phyloP scores from a whole-genome alignment of 2,888 invertebrate genomes.

The Thecocarcelia acutangulata region DNA sequence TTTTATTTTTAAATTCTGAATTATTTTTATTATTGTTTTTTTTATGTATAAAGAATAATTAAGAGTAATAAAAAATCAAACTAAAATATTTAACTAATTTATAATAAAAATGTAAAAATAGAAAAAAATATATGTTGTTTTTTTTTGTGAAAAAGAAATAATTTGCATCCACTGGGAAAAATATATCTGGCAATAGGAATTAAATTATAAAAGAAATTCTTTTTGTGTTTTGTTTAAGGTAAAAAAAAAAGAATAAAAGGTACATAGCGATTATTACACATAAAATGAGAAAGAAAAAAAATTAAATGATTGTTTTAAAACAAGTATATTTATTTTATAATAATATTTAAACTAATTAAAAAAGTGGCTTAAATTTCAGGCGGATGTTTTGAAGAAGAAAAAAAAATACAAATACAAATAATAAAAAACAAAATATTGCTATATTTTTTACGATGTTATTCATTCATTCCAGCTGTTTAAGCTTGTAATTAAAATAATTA shows the following conservation, averaged over 20 bases:
- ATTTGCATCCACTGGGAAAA: slow-evolving; percentile 43
- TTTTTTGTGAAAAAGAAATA: slow-evolving; percentile 52
- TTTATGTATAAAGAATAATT: slow-evolving; percentile 56
- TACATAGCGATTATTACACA: slow-evolving; percentile 71
- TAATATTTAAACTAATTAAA: slow-evolving; percentile 60
- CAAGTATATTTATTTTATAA: slow-evolving; percentile 3
- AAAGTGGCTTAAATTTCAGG: slow-evolving; percentile 32
- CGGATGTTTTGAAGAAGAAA: slow-evolving; percentile 25
- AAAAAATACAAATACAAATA: slow-evolving; percentile 30
- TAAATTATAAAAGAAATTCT: slow-evolving; percentile 19
- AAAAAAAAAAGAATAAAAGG: slow-evolving; percentile 63
- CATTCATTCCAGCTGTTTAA: slow-evolving; percentile 45
- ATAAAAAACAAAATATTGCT: slow-evolving; percentile 69
- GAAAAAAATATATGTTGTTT: slow-evolving; percentile 48
- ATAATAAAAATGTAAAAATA: slow-evolving; percentile 74
- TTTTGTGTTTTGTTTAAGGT: slow-evolving; percentile 18
- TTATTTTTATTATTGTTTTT: slow-evolving; percentile 40
- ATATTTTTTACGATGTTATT: slow-evolving; percentile 39
- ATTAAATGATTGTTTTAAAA: slow-evolving; percentile 49
- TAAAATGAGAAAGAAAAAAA: slow-evolving; percentile 57
- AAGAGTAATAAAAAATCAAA: slow-evolving; percentile 78
- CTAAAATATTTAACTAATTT: slow-evolving; percentile 81
- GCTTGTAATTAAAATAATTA: slow-evolving; percentile 67
- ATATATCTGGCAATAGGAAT: slow-evolving; percentile 20
- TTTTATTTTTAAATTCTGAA: slow-evolving; percentile 45